These are phyloP conservation scores for Eretmocerus hayati DNA, from an alignment of 2,888 invertebrate genomes.

Conservation along the genomic window DNA sequence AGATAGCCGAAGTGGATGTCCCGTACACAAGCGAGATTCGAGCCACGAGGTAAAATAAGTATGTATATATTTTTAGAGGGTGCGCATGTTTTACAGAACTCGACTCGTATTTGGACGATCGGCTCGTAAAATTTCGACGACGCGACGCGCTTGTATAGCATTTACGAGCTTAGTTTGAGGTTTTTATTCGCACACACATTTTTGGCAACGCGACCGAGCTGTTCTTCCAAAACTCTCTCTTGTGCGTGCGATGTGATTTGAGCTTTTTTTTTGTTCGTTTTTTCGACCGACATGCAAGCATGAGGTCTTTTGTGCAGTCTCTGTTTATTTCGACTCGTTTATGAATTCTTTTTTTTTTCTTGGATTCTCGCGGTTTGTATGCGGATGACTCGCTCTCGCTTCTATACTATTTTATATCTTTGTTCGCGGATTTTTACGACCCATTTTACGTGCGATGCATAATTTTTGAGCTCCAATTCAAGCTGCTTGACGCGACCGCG, in stretches of 20 bases:
- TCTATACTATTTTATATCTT: slow-evolving; percentile 15
- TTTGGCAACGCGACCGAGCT: slow-evolving; percentile 5
- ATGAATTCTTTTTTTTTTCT: slow-evolving; percentile 17
- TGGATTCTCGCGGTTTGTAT: slow-evolving; percentile 6
- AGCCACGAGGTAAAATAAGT: too few relatives aligned
- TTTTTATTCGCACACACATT: slow-evolving; percentile 16
- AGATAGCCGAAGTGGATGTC: too few relatives aligned
- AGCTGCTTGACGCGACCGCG: background rate
- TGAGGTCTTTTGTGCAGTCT: slow-evolving; percentile 1
- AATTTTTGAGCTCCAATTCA: background rate
- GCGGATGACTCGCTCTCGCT: slow-evolving; percentile 20
- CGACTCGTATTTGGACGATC: slow-evolving; percentile 12
- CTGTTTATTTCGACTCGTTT: slow-evolving; percentile 11
- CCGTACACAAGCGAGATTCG: too few relatives aligned
- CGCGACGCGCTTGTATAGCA: slow-evolving; percentile 3
- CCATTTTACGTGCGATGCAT: slow-evolving; percentile 3
- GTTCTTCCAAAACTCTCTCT: background rate
- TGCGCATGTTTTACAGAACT: slow-evolving; percentile 10
- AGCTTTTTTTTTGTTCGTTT: too few relatives aligned
- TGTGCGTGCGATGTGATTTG: too few relatives aligned
- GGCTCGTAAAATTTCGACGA: slow-evolving; percentile 18
- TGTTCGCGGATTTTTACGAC: slow-evolving; percentile 5
- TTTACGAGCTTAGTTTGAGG: slow-evolving; percentile 19
- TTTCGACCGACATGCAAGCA: too few relatives aligned
- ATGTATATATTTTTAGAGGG: too few relatives aligned